phyloP scores from a whole-genome alignment of 2,888 invertebrate species.

The Scotopteryx bipunctaria region DNA sequence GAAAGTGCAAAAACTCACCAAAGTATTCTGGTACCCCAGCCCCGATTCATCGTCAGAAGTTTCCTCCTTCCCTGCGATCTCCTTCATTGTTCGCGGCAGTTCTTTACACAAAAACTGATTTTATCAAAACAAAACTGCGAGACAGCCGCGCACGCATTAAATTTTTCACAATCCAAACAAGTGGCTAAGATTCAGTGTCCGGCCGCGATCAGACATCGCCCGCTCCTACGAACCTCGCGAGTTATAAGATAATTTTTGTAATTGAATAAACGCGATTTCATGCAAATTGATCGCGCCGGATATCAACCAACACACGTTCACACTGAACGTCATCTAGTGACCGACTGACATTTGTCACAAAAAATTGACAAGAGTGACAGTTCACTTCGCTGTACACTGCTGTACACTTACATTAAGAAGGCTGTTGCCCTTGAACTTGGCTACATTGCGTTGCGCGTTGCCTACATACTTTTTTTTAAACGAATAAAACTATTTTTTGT shows the following conservation, averaged over 20 bases:
- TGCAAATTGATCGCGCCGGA: conserved; percentile 68
- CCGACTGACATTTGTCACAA: conserved; percentile 64
- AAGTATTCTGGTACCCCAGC: conserved; percentile 87
- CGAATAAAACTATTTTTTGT: not conserved
- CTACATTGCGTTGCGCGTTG: conserved; percentile 25
- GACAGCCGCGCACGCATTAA: conserved; percentile 40
- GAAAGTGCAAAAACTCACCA: conserved; percentile 82
- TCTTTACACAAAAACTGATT: conserved; percentile 56
- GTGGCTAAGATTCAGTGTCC: conserved; percentile 54
- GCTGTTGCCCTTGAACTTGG: conserved; percentile 53
- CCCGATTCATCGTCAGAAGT: conserved; percentile 85
- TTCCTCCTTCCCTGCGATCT: conserved; percentile 64
- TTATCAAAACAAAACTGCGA: conserved; percentile 58
- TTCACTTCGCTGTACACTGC: conserved; percentile 19
- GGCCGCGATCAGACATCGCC: conserved; percentile 57
- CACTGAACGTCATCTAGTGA: conserved; percentile 63
- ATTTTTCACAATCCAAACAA: conserved; percentile 49
- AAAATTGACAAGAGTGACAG: conserved; percentile 56
- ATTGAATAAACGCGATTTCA: conserved; percentile 77
- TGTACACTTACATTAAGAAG: not conserved
- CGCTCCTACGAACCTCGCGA: conserved; percentile 52
- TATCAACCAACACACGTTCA: conserved; percentile 60
- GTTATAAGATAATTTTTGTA: conserved; percentile 67
- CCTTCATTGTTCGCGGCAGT: conserved; percentile 65
- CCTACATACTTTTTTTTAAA: not conserved